phyloP scores from a whole-genome alignment of 2,113 vertebrate species.

The Leucosticte australis region DNA sequence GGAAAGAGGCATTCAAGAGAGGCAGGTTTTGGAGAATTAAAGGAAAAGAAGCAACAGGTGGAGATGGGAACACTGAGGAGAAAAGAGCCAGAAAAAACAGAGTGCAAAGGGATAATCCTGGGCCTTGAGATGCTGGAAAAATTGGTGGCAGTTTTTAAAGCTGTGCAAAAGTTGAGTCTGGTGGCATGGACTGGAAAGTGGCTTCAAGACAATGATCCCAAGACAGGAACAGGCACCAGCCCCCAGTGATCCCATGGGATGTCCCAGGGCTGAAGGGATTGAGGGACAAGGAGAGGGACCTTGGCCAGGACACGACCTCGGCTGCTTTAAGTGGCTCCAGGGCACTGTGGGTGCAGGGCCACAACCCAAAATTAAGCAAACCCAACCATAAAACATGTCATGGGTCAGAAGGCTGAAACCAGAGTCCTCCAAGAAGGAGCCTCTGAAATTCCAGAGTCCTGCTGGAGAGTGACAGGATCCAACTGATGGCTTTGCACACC shows the following conservation, averaged over 20 bases:
- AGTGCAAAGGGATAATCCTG: not conserved
- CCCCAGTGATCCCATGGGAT: not conserved
- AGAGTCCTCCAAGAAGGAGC: not conserved
- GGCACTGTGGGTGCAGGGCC: not conserved
- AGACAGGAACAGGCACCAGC: not conserved
- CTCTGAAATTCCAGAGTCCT: not conserved
- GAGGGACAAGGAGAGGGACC: not conserved
- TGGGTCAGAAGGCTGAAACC: not conserved
- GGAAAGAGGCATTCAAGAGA: not conserved
- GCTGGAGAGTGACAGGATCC: not conserved
- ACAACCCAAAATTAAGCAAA: not conserved
- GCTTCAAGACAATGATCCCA: not conserved
- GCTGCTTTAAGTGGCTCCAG: not conserved
- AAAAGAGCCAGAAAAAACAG: not conserved
- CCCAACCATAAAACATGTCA: not conserved
- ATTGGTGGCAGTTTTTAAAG: not conserved
- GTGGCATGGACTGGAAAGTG: not conserved
- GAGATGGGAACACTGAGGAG: not conserved
- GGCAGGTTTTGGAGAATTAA: not conserved
- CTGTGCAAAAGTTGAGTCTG: not conserved
- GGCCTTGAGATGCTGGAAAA: not conserved
- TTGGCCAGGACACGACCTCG: fast-evolving
- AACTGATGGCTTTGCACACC: not conserved
- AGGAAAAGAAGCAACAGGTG: not conserved
- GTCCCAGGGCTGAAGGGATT: not conserved